These are phyloP conservation scores for Ophonus ardosiacus DNA, from an alignment of 2,888 invertebrate species.

Conservation along the genomic window DNA sequence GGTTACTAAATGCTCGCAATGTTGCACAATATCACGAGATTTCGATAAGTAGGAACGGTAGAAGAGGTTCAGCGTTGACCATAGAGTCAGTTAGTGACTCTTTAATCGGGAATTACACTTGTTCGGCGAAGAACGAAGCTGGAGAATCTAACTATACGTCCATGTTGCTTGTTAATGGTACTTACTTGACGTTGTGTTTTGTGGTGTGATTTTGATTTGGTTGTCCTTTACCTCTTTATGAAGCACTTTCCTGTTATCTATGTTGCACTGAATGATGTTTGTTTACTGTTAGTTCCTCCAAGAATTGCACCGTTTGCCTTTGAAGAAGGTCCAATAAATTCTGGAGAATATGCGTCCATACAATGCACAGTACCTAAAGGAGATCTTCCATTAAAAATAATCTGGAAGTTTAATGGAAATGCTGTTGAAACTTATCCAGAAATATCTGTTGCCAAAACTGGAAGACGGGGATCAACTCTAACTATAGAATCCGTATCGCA, in stretches of 20 bases:
- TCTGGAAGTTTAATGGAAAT: slow-evolving; percentile 80
- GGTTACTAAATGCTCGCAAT: slow-evolving; percentile 79
- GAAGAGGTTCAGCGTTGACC: slow-evolving; percentile 83
- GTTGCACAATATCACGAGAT: slow-evolving; percentile 76
- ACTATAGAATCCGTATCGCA: slow-evolving; percentile 83
- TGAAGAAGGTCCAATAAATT: slow-evolving; percentile 80
- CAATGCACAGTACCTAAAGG: slow-evolving; percentile 82
- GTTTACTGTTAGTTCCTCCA: slow-evolving; percentile 78
- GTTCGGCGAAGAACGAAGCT: slow-evolving; percentile 83
- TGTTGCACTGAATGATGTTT: slow-evolving; percentile 1
- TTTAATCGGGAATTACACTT: slow-evolving; percentile 87
- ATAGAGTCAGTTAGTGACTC: slow-evolving; percentile 86
- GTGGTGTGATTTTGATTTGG: slow-evolving; percentile 16
- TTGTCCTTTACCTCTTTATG: neutral
- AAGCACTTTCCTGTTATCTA: neutral
- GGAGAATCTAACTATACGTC: slow-evolving; percentile 83
- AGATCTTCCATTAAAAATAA: slow-evolving; percentile 81
- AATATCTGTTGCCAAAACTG: slow-evolving; percentile 71
- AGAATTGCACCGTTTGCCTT: slow-evolving; percentile 83
- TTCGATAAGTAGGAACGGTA: slow-evolving; percentile 80
- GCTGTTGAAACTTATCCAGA: slow-evolving; percentile 71
- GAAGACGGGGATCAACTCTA: slow-evolving; percentile 78
- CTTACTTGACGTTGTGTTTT: slow-evolving; percentile 68
- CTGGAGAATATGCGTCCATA: slow-evolving; percentile 81
- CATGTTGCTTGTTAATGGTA: slow-evolving; percentile 85